phyloP scores from a whole-genome alignment of 2,888 invertebrate genomes.

The Gonocerus acuteangulatus region DNA sequence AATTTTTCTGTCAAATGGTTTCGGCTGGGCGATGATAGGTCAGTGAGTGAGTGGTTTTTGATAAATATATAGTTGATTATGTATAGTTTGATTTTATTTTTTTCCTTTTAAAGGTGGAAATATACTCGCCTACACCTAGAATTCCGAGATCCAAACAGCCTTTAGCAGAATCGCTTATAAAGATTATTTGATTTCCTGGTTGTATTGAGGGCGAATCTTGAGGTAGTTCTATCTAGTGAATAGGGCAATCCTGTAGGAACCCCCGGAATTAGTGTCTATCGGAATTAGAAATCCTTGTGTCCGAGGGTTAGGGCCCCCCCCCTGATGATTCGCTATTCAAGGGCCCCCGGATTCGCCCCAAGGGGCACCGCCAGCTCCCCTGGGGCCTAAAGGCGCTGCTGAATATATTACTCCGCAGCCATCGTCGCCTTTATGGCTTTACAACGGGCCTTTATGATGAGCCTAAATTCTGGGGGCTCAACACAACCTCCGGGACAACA shows the following conservation, averaged over 20 bases:
- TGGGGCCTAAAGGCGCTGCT: not conserved
- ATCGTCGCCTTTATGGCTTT: conserved; percentile 31
- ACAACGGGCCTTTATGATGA: conserved; percentile 35
- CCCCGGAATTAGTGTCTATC: conserved; percentile 3
- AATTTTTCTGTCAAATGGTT: too few relatives aligned
- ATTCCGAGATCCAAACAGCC: too few relatives aligned
- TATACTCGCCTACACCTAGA: too few relatives aligned
- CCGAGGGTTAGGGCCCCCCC: not conserved
- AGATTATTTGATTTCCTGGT: too few relatives aligned
- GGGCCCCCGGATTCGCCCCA: not conserved
- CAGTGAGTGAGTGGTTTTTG: too few relatives aligned
- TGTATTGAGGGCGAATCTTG: too few relatives aligned
- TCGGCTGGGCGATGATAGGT: too few relatives aligned
- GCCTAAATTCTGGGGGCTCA: conserved; percentile 29
- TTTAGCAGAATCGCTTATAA: too few relatives aligned
- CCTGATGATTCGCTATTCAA: conserved; percentile 15
- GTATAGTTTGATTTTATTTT: too few relatives aligned
- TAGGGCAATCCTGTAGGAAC: not conserved
- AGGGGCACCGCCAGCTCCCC: not conserved
- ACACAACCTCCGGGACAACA: not conserved
- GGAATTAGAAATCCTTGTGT: conserved; percentile 10
- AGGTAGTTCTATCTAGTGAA: too few relatives aligned
- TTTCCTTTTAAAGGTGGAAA: too few relatives aligned
- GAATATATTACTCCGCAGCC: conserved; percentile 29
- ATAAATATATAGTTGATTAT: too few relatives aligned